phyloP scores from a whole-genome alignment of 2,888 invertebrate species.

The Volucella inflata region DNA sequence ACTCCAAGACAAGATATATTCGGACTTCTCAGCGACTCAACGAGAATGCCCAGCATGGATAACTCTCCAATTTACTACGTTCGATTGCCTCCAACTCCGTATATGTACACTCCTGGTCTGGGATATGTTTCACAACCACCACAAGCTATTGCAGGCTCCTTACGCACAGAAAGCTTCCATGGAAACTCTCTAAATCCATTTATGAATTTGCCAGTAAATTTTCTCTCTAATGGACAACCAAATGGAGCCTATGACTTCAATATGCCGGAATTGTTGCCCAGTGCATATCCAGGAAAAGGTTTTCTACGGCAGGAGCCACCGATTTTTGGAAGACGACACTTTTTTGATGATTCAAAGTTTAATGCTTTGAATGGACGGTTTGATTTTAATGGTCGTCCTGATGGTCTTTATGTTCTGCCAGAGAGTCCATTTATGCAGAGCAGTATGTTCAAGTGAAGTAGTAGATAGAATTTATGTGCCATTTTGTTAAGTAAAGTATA shows the following conservation, averaged over 20 bases:
- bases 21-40: constrained; percentile 25
- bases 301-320: constrained; percentile 68
- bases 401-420: constrained; percentile 57
- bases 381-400: constrained; percentile 66
- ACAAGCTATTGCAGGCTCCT: constrained; percentile 80
- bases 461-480: background rate
- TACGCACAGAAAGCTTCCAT: constrained; percentile 85
- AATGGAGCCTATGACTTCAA: constrained; percentile 63
- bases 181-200: constrained; percentile 86
- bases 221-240: constrained; percentile 89
- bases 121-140: constrained; percentile 86
- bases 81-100: constrained; percentile 92
- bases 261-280: constrained; percentile 63
- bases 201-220: constrained; percentile 91
- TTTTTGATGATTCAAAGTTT: constrained; percentile 51
- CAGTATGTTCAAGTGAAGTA: constrained; percentile 49
- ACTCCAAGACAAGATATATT: constrained; percentile 53
- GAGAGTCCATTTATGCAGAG: constrained; percentile 57
- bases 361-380: constrained; percentile 56
- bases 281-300: constrained; percentile 60
- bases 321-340: constrained; percentile 59
- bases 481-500: constrained; percentile 13
- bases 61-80: constrained; percentile 95
- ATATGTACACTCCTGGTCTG: constrained; percentile 92
- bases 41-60: constrained; percentile 82